These are phyloP conservation scores for Carassius auratus DNA, from an alignment of 2,113 vertebrate species.

Conservation along the genomic window DNA sequence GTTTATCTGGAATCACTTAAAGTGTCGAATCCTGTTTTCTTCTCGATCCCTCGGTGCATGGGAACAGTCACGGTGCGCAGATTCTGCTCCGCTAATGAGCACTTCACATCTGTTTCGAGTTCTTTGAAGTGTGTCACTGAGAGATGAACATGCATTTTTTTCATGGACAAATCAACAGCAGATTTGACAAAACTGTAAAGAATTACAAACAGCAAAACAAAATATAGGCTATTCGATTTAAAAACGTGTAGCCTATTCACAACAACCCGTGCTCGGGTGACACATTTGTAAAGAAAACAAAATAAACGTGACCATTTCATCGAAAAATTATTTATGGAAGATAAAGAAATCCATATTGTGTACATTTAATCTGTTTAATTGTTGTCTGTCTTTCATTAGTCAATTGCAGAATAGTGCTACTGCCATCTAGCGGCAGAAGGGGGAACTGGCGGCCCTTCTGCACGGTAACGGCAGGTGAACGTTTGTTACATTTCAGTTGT, in stretches of 20 bases:
- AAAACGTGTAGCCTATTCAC: background rate
- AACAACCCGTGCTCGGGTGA: background rate
- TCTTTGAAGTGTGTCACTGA: slow-evolving; percentile 49
- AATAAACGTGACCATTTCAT: background rate
- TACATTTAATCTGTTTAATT: background rate
- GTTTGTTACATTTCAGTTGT: too few relatives aligned
- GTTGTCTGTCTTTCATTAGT: slow-evolving; percentile 1
- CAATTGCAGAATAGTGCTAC: background rate
- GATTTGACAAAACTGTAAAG: slow-evolving; percentile 5
- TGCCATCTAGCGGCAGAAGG: slow-evolving; percentile 8
- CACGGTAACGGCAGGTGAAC: background rate
- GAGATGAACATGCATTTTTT: slow-evolving; percentile 15
- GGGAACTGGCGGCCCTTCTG: background rate
- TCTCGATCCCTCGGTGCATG: slow-evolving; percentile 17
- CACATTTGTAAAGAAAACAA: background rate
- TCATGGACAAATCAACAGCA: background rate
- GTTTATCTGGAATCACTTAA: background rate
- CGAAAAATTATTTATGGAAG: background rate
- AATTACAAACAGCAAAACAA: background rate
- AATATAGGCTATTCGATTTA: background rate
- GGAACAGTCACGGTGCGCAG: slow-evolving; percentile 28
- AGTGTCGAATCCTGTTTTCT: background rate
- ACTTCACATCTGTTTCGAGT: slow-evolving; percentile 49
- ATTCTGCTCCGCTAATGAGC: slow-evolving; percentile 53
- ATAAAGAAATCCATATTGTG: background rate